Conservation (phyloP, 2,888 invertebrate species). For the Erebia aethiops region DNA sequence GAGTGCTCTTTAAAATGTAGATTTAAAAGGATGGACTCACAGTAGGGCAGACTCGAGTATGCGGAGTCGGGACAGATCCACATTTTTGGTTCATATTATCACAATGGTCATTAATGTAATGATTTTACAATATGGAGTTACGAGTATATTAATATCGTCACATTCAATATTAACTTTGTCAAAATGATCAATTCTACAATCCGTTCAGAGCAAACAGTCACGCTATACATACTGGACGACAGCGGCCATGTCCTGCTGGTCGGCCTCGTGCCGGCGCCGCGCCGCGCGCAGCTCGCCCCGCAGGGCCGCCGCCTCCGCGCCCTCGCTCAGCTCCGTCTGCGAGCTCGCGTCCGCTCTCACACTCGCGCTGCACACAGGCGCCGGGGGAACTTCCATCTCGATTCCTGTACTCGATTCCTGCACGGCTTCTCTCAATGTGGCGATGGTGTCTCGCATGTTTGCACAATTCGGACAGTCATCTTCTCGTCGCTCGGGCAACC, state of each 20-base stretch:
- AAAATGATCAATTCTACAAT: too few species aligned
- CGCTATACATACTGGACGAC: conserved; percentile 50
- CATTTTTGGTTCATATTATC: too few species aligned
- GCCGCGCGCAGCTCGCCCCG: conserved; percentile 45
- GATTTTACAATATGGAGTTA: too few species aligned
- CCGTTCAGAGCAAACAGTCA: too few species aligned
- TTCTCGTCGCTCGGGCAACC: too few species aligned
- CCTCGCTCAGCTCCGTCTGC: conserved; percentile 36
- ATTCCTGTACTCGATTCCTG: background rate
- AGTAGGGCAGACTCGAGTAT: too few species aligned
- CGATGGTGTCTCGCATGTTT: background rate
- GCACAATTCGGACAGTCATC: background rate
- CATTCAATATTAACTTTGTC: too few species aligned
- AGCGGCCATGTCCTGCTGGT: conserved; percentile 57
- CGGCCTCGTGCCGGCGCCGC: conserved; percentile 59
- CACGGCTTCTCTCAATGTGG: background rate
- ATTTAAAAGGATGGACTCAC: too few species aligned
- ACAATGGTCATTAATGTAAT: too few species aligned
- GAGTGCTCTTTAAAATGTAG: too few species aligned
- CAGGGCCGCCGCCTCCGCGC: conserved; percentile 38
- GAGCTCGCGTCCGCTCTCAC: conserved; percentile 37
- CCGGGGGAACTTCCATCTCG: background rate
- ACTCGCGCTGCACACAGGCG: background rate
- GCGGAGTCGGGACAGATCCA: too few species aligned
- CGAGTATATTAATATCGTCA: too few species aligned